Conservation (phyloP, 2,113 vertebrate species). For the Paracyprichromis sp. region DNA sequence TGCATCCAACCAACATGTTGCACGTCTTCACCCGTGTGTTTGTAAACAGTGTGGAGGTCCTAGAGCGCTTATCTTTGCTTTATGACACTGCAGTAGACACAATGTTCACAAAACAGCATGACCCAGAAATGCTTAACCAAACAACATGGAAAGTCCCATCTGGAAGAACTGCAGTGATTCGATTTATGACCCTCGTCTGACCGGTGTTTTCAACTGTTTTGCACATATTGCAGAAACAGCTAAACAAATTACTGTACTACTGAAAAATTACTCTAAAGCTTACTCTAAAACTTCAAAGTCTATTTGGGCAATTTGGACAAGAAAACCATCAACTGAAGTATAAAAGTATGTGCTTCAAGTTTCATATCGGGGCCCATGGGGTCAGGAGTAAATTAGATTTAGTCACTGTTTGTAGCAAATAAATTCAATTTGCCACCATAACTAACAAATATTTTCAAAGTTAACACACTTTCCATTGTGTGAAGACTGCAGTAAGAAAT, state of each 20-base stretch:
- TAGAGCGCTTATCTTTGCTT: slow-evolving; percentile 7
- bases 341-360: not conserved
- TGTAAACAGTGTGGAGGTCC: not conserved
- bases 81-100: not conserved
- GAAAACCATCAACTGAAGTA: not conserved
- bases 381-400: not conserved
- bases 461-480: not conserved
- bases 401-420: not conserved
- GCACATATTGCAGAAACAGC: not conserved
- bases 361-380: not conserved
- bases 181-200: not conserved
- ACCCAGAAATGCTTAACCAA: not conserved
- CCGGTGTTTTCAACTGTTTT: not conserved
- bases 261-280: not conserved
- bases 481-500: not conserved
- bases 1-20: not conserved
- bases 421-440: not conserved
- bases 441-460: not conserved
- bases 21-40: not conserved
- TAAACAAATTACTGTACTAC: not conserved
- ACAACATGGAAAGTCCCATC: not conserved
- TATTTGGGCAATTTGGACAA: not conserved
- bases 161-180: not conserved
- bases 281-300: not conserved
- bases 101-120: not conserved